Evolutionary conservation across 2,797 vertebrate species (phyloP).

Genomic region (Fistularia tabacaria): DNA sequence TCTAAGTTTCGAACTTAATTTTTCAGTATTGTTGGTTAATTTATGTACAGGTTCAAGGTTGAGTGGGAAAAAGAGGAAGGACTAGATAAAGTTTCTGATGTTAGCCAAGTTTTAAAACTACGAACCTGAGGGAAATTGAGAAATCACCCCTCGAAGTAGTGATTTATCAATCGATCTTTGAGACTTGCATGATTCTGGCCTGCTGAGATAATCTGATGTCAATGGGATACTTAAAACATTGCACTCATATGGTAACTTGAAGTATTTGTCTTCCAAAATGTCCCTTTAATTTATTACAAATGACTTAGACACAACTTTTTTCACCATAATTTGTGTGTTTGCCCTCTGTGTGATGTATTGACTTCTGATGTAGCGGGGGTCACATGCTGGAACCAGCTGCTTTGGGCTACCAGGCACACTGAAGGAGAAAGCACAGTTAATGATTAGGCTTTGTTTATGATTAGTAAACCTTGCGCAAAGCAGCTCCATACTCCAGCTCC

Average conservation of each 20-base stretch:
- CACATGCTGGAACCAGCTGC: slow-evolving; percentile 56
- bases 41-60: no score
- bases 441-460: slow-evolving; percentile 75
- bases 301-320: neutral
- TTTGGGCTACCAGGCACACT: slow-evolving; percentile 20
- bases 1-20: no score
- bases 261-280: slow-evolving; percentile 33
- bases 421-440: slow-evolving; percentile 66
- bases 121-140: no score
- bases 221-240: slow-evolving; percentile 11
- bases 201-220: slow-evolving; percentile 18
- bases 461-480: slow-evolving; percentile 66
- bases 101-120: neutral
- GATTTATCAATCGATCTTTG: slow-evolving; percentile 48
- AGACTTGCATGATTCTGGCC: slow-evolving; percentile 18
- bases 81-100: slow-evolving; percentile 2
- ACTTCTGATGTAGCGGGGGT: slow-evolving; percentile 33
- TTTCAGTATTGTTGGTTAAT: no score
- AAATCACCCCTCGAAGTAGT: no score
- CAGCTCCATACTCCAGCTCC: slow-evolving; percentile 36
- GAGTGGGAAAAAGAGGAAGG: no score
- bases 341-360: slow-evolving; percentile 23
- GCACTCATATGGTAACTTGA: slow-evolving; percentile 1
- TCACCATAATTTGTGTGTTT: slow-evolving; percentile 23
- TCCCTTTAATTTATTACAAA: slow-evolving; percentile 22